Base-by-base conservation (phyloP, 2,797 vertebrate species). In the Megaceryle alcyon region DNA sequence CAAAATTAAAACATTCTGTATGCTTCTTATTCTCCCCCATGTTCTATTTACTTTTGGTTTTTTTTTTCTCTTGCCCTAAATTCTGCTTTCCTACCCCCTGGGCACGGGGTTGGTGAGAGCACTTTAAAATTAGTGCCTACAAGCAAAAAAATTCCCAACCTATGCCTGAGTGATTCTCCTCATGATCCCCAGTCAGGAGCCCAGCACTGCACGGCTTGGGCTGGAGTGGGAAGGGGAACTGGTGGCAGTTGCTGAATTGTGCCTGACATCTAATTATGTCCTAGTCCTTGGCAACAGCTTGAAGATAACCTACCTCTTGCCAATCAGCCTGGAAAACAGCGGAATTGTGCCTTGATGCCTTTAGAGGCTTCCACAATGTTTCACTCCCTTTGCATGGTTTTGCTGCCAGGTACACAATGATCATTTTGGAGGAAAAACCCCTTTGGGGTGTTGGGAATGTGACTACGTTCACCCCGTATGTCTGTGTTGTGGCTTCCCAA, bases 381-480 rank as follows among this genome's bases (percentile, higher is more conserved):
- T 33, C 20, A 0, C 9, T 78, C 77, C 54, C 57, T 61, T 49
- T 11, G 63, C 25, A 13, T 0, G 1, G 10, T 70, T 37, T 23
- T 51, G 33, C 22, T 88, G 59, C 44, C 10, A 5, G n/a, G 46
- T 71, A 48, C 48, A 3, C 2, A 1, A 7, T 3, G 79, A n/a
- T 31, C 1, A 4, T 7, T 31, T 65, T 20, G 73, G 66, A 82
- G 57, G 82, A 65, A 17, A 53, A 31, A 54, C 49, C n/a, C 33
- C 29, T 14, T 46, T 41, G 35, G 41, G 44, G 56, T 56, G 29
- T 14, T 56, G 81, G 66, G 61, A 39, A 54, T 0, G 1, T 11
- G 35, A 8, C 3, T 8, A 1, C 10, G 8, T 29, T 63, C 72
- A 28, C 16, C 20, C 56, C 13, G 4, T 1, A 2, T 2, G 2